A percentile compares a stretch with the other conserved stretches of the same genome.
phyloP scores from a whole-genome alignment of 2,113 vertebrate species.

The Nansenia antarctica region DNA sequence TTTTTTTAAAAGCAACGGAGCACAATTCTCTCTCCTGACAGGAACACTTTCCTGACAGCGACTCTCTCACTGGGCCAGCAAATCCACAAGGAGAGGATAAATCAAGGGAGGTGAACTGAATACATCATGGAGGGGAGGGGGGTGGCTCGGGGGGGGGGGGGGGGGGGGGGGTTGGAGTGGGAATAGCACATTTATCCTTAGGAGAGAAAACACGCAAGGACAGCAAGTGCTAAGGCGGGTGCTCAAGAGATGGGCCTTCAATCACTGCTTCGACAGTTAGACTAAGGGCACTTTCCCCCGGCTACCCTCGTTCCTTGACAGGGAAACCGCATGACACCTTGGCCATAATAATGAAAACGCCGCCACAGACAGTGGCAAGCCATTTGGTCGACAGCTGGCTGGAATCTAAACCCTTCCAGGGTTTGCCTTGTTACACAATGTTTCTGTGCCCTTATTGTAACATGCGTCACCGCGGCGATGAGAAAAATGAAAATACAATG shows the following conservation, averaged over 20 bases:
- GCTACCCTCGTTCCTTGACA: conserved; percentile 20
- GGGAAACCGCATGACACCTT: not conserved
- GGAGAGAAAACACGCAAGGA: not conserved
- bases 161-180: not conserved
- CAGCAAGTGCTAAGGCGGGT: not conserved
- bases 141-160: not conserved
- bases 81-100: conserved; percentile 52
- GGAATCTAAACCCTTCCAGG: not conserved
- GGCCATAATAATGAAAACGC: conserved; percentile 4
- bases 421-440: not conserved
- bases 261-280: conserved; percentile 41
- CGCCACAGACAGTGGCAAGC: not conserved
- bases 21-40: conserved; percentile 45
- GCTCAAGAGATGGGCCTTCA: conserved; percentile 35
- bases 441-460: not conserved
- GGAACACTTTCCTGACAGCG: conserved; percentile 52
- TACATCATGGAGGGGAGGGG: conserved; percentile 32
- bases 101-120: conserved; percentile 52
- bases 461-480: not conserved
- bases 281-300: conserved; percentile 26
- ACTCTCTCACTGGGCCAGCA: conserved; percentile 46
- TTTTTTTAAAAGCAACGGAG: conserved; percentile 48
- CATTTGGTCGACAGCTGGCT: conserved; percentile 10
- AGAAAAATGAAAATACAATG: not conserved
- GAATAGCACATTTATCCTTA: conserved; percentile 46